Evolutionary conservation across 2,888 invertebrate species (phyloP), one percentile per base, ranked within the genome.

Genomic region (Amphipoea lucens): DNA sequence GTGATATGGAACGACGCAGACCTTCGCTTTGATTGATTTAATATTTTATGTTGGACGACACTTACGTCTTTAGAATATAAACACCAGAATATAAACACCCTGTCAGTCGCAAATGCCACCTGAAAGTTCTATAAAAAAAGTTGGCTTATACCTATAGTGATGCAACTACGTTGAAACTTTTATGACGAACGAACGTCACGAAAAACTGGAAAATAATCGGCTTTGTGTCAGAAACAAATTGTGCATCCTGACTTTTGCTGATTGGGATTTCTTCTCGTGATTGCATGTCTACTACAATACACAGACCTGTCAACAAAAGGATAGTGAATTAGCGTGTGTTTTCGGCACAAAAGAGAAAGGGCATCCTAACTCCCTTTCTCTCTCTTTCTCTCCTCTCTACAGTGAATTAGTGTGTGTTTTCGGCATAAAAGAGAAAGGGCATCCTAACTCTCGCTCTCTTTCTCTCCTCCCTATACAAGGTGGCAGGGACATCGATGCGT

Each of bases 101-200:
- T 40, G 2, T 9, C 29, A 66, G n/a, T 72, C 14, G 6, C n/a
- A 80, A 73, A 9, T 45, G 40, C 42, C 65, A 79, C 51, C 79
- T 67, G 69, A 69, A 63, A 68, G 54, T 69, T 75, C 6, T 29
- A 12, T n/a, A 51, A 23, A 36, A 36, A 40, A 40, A 51, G 5
- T 29, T 20, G 9, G 11, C 17, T 69, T 69, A 36, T 69, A 29
- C 29, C 29, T 29, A 5, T 17, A 51, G 23, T 20, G 14, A n/a
- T 63, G 20, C 23, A 62, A 42, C 42, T 23, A n/a, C 23, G 14
- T 51, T 23, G 20, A 36, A 20, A 79, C 42, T 77, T 77, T 57
- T 36, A 6, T 63, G 36, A 80, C 70, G 45, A 79, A 51, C 60
- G 23, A 78, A 70, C 36, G 14, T 78, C 65, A 57, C 0, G 12